These are phyloP conservation scores for Propithecus coquereli DNA, from an alignment of 2,113 vertebrate species.

Conservation along the genomic window DNA sequence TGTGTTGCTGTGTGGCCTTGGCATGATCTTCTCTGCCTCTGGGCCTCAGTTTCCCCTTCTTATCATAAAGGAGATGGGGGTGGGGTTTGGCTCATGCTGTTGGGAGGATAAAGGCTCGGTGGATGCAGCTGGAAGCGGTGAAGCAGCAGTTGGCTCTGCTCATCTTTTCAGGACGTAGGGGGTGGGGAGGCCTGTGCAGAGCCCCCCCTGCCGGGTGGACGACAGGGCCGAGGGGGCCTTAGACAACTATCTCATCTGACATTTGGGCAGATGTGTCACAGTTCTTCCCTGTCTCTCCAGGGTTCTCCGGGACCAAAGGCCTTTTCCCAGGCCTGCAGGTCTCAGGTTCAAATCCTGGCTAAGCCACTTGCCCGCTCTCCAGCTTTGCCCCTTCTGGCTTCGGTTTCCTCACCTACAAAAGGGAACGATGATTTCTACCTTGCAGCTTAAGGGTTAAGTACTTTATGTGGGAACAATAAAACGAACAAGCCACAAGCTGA, in stretches of 20 bases:
- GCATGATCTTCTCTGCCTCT: not conserved
- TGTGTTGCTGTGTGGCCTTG: not conserved
- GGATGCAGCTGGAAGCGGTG: not conserved
- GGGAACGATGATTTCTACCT: not conserved
- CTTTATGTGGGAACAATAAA: not conserved
- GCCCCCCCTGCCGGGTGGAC: not conserved
- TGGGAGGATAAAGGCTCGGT: not conserved
- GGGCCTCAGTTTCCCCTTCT: not conserved
- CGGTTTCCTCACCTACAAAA: not conserved
- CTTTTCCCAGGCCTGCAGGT: not conserved
- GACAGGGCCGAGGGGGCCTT: not conserved
- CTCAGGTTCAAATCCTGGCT: not conserved
- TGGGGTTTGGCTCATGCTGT: accelerated
- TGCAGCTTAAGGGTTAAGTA: not conserved
- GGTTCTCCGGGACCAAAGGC: not conserved
- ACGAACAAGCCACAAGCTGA: not conserved
- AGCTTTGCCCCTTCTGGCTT: not conserved
- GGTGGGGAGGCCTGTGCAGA: not conserved
- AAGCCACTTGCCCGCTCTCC: not conserved
- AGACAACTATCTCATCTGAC: not conserved
- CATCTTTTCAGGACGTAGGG: not conserved
- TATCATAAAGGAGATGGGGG: not conserved
- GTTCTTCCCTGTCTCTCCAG: not conserved
- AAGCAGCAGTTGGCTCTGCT: not conserved
- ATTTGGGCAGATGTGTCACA: not conserved